A percentile compares a stretch with the other conserved stretches of the same genome.
These are phyloP conservation scores for Limnephilus lunatus DNA, from an alignment of 2,888 invertebrate species.

Conservation along the genomic window DNA sequence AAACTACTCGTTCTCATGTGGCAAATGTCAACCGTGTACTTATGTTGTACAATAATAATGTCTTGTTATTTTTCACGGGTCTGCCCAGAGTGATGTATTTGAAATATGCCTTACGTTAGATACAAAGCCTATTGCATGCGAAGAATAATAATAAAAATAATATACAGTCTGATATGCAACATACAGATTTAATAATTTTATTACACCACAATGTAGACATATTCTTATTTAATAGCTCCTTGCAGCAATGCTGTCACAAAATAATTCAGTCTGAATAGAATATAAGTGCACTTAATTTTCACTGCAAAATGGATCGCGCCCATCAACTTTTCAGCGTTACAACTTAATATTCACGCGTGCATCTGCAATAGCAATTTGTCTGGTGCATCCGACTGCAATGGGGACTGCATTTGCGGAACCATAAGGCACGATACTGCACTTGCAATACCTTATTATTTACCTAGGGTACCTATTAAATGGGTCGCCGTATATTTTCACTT, in stretches of 20 bases:
- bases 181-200: not conserved
- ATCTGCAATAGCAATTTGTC: slow-evolving; percentile 29
- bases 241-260: not conserved
- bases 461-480: too few relatives aligned
- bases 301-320: not conserved
- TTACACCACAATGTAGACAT: not conserved
- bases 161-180: not conserved
- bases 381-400: slow-evolving; percentile 4
- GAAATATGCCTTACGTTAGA: too few relatives aligned
- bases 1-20: too few relatives aligned
- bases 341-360: slow-evolving; percentile 18
- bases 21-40: too few relatives aligned
- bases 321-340: not conserved
- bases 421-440: not conserved
- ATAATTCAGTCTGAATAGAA: not conserved
- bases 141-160: not conserved
- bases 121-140: too few relatives aligned
- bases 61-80: too few relatives aligned
- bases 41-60: too few relatives aligned
- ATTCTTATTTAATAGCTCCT: not conserved
- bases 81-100: too few relatives aligned
- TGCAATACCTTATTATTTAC: not conserved
- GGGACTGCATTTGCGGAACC: slow-evolving; percentile 14
- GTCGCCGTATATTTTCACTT: too few relatives aligned
- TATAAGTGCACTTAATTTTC: not conserved